Base-by-base conservation (phyloP, 2,113 vertebrate genomes). In the Sphyrna mokarran region DNA sequence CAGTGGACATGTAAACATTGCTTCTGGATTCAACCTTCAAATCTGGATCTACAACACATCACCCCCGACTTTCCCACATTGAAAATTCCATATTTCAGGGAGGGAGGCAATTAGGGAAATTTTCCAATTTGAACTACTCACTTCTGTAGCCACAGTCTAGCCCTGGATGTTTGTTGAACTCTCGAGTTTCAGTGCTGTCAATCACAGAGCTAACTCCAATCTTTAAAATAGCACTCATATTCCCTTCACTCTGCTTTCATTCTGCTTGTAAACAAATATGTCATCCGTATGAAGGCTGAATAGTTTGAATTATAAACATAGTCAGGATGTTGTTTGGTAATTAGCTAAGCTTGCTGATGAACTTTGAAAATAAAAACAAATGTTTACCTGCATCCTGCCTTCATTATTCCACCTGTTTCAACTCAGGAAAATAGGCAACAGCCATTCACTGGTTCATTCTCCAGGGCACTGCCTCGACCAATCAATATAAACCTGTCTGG, bases 231-330 rank as follows among this genome's bases (percentile, higher is more conserved):
- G 37, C 91, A 13, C 91, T 23, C 66, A 40, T 63, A 66, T 68
- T 69, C 26, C 37, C n/a, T 94, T 94, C 66, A 94, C 18, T 40
- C 9, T 69, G 63, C 16, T 68, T 37, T 40, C 63, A 94, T 40
- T 40, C 63, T 69, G 63, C 37, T 68, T 20, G 37, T 94, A 69
- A 94, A 94, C n/a, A 43, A 94, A 94, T 63, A 91, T 63, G n/a
- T 69, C 91, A 76, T 40, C 33, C 3, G 37, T 69, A 37, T 13
- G 54, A 89, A 33, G 54, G 26, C 5, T 33, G 33, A 89, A 69
- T 40, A 40, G 91, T 69, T 89, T 94, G 69, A 94, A 94, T 69
- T 94, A 40, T 94, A 94, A 37, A 94, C 91, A 69, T 94, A 13
- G 8, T 94, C n/a, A 94, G 68, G 69, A 94, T 40, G n/a, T 69